Base-by-base conservation (phyloP, 1,140 invertebrate genomes). In the Kradibia gibbosae region DNA sequence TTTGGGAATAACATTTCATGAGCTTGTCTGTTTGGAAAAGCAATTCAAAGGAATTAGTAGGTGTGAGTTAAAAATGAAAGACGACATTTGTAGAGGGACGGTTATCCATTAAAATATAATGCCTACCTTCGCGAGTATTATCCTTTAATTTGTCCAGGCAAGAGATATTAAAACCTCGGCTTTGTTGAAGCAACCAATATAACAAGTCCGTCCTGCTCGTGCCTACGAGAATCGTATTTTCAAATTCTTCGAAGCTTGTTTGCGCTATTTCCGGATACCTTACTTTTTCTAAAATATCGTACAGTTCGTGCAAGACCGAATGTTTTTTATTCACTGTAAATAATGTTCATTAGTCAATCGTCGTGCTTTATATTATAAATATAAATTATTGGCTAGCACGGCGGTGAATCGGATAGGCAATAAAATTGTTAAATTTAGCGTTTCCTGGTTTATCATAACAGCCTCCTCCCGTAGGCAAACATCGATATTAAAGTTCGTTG, bases 211-310 rank as follows among this genome's bases (percentile, higher is more conserved):
- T 48, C 42, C 85, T 76, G 70, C 85, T 83, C 42, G 78, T 70
- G 73, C 80, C 39, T 13, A 7, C 42, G 0, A 86, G 74, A 67
- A 85, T 76, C 34, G 57, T 81, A 25, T 72, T 48, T 77, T 85
- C 74, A 13, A 85, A 82, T 55, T 86, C 79, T 17, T 75, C 50
- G 55, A 77, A 70, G 39, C 57, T 48, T 57, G 73, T 70, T 60
- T 85, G 82, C 10, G 84, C 84, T 60, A 86, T 60, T 62, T 84
- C 85, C 28, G 86, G 84, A 84, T 86, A 86, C 70, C 65, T 50
- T 3, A 86, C 3, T 60, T 60, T 79, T 15, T 84, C 74, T 11
- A 86, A 83, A 34, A 71, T 79, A 20, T 86, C 80, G 73, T 86
- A 86, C 15, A 86, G 76, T 42, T 83, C 78, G 3, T 13, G 76